A percentile compares a stretch with the other conserved stretches of the same genome.
Evolutionary conservation across 2,113 vertebrate genomes (phyloP).

Genomic region (Eptatretus burgeri): DNA sequence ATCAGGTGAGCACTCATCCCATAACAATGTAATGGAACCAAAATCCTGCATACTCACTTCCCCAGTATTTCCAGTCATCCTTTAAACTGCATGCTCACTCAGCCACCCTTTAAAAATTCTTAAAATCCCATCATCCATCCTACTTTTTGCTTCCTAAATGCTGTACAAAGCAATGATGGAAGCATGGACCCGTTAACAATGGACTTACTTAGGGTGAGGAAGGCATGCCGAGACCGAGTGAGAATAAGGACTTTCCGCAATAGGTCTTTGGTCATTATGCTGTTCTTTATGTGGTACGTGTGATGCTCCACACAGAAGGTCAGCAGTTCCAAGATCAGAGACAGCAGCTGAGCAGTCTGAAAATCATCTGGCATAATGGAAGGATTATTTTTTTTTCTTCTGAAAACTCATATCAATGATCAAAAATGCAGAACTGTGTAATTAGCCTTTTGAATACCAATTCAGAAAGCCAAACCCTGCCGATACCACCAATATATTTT

Average conservation of each 20-base stretch:
- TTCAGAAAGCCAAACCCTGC: no score
- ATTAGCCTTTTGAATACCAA: neutral
- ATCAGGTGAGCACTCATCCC: no score
- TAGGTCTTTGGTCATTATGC: constrained; percentile 95
- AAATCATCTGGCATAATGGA: constrained; percentile 41
- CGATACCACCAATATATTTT: no score
- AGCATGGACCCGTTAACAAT: constrained; percentile 57
- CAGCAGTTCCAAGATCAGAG: constrained; percentile 73
- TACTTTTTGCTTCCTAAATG: no score
- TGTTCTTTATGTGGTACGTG: constrained; percentile 92
- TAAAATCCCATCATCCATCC: no score
- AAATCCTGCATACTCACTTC: no score
- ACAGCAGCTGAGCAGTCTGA: constrained; percentile 79
- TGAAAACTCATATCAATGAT: neutral
- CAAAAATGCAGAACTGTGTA: neutral
- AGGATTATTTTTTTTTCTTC: neutral
- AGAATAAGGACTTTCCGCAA: constrained; percentile 72
- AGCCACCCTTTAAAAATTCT: no score
- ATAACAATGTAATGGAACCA: no score
- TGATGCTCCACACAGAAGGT: constrained; percentile 94
- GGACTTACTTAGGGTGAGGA: constrained; percentile 80
- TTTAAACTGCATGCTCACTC: no score
- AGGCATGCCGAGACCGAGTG: constrained; percentile 95
- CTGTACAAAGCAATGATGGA: constrained; percentile 70
- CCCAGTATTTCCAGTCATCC: no score